phyloP scores from a whole-genome alignment of 1,140 invertebrate genomes.

The Gyrodactylus bullatarudis region DNA sequence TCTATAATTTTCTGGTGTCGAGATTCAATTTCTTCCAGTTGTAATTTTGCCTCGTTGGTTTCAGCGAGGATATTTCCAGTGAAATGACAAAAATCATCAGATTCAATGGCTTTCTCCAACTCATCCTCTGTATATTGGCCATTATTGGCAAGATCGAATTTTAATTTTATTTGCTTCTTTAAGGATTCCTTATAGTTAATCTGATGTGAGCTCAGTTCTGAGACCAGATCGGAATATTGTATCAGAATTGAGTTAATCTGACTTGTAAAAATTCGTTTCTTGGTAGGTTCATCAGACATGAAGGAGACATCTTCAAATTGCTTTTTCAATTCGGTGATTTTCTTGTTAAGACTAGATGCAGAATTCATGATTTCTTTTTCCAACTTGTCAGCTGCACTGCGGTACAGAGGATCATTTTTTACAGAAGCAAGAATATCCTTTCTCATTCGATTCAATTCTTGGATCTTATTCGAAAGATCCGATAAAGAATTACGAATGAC shows the following conservation, averaged over 20 bases:
- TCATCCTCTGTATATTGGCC: neutral
- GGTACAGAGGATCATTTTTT: neutral
- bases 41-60: neutral
- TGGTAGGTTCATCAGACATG: neutral
- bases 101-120: neutral
- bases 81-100: neutral
- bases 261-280: neutral
- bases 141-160: neutral
- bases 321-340: neutral
- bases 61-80: neutral
- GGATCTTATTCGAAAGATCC: neutral
- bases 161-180: neutral
- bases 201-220: neutral
- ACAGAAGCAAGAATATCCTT: neutral
- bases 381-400: neutral
- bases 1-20: neutral
- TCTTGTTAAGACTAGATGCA: neutral
- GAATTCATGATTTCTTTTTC: neutral
- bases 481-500: neutral
- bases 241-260: neutral
- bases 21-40: neutral
- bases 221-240: neutral
- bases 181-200: neutral
- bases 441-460: neutral
- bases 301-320: neutral